Conservation (phyloP, 1,140 invertebrate species). For the Leptopilina clavipes region DNA sequence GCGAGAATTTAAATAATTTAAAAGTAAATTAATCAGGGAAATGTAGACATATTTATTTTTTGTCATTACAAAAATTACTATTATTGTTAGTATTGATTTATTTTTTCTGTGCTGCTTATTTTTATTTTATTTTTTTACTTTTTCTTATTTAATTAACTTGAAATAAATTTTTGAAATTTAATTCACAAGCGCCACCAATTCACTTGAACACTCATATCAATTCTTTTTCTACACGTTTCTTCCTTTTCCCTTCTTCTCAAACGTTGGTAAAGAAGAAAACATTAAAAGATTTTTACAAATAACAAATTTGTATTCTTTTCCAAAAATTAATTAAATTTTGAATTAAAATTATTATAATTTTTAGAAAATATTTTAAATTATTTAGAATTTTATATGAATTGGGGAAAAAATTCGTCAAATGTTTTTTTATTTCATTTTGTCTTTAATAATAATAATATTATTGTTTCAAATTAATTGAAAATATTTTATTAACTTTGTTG, state of each 20-base stretch:
- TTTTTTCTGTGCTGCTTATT: too few relatives aligned
- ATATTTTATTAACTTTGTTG: not conserved
- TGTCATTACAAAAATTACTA: too few relatives aligned
- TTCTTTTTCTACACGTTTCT: too few relatives aligned
- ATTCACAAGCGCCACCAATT: not conserved
- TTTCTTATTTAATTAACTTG: not conserved
- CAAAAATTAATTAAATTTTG: not conserved
- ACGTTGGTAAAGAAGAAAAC: constrained; percentile 4
- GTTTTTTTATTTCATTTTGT: too few relatives aligned
- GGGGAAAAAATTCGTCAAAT: too few relatives aligned
- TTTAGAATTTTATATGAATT: not conserved
- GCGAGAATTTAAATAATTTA: too few relatives aligned
- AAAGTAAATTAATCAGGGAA: too few relatives aligned
- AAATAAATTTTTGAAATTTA: not conserved
- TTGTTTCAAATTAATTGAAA: not conserved
- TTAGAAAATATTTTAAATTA: not conserved
- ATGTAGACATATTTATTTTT: too few relatives aligned
- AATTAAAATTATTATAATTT: not conserved
- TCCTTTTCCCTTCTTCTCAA: not conserved
- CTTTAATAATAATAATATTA: not conserved
- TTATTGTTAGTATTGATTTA: too few relatives aligned
- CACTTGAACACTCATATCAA: not conserved
- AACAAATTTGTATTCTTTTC: not conserved
- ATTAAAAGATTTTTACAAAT: not conserved
- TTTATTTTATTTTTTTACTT: not conserved